Percentiles rank a stretch among this genome's conserved stretches.
Evolutionary conservation across 2,797 vertebrate genomes (phyloP).

Genomic region (Lophura swinhoii): DNA sequence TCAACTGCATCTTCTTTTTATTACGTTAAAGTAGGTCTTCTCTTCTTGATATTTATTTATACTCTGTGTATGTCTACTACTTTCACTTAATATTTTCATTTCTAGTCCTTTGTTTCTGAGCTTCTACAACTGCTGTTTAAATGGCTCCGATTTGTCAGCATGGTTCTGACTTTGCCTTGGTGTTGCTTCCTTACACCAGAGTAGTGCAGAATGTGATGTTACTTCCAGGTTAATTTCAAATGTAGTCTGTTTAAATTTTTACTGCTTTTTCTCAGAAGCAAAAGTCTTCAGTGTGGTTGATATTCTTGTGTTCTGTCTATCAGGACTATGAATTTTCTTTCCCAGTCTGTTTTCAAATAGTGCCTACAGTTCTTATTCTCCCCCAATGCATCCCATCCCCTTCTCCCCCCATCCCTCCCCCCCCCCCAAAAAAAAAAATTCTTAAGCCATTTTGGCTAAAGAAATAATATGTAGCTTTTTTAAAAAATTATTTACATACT

Average conservation of each 20-base stretch:
- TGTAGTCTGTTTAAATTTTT: background rate
- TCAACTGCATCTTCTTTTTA: background rate
- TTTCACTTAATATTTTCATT: background rate
- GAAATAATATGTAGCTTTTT: background rate
- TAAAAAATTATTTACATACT: background rate
- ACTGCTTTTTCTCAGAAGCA: background rate
- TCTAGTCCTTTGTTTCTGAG: accelerated
- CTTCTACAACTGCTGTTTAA: background rate
- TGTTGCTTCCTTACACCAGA: background rate
- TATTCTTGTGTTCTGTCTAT: background rate
- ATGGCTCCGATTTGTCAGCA: background rate
- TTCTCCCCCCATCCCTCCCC: background rate
- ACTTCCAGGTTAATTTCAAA: background rate
- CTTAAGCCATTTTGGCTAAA: background rate
- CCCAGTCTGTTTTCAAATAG: background rate
- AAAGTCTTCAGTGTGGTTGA: background rate
- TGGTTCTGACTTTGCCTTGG: background rate
- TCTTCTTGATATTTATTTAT: background rate
- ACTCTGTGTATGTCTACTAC: background rate
- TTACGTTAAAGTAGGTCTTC: background rate
- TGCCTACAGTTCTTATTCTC: background rate
- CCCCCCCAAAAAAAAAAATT: background rate
- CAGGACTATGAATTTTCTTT: background rate
- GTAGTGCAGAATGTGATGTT: background rate
- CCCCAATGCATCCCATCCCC: too few relatives aligned